These are phyloP conservation scores for Crioceris asparagi DNA, from an alignment of 2,888 invertebrate genomes.

Conservation along the genomic window DNA sequence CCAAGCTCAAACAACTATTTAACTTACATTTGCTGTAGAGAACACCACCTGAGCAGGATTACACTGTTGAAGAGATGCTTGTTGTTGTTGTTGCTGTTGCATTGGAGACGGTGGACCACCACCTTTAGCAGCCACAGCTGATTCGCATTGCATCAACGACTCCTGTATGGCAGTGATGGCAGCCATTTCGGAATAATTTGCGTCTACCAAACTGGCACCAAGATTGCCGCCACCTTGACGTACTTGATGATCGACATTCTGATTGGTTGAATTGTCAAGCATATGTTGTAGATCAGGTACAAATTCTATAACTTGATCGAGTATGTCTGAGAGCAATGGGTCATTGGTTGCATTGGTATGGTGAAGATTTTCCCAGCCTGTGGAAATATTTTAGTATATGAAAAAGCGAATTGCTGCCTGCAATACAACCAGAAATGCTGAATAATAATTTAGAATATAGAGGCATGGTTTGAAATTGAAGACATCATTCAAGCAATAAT, in stretches of 20 bases:
- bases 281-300: conserved; percentile 34
- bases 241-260: too few relatives aligned
- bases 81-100: too few relatives aligned
- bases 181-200: conserved; percentile 56
- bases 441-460: too few relatives aligned
- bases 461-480: too few relatives aligned
- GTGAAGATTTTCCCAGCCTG: too few relatives aligned
- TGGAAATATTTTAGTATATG: too few relatives aligned
- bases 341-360: conserved; percentile 39
- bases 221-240: conserved; percentile 7
- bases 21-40: conserved; percentile 35
- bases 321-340: conserved; percentile 66
- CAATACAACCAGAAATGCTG: too few relatives aligned
- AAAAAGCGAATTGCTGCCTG: too few relatives aligned
- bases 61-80: too few relatives aligned
- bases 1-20: too few relatives aligned
- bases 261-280: conserved; percentile 30
- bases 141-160: conserved; percentile 80
- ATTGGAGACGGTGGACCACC: conserved; percentile 48
- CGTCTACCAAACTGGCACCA: conserved; percentile 10
- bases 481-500: too few relatives aligned
- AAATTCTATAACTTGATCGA: conserved; percentile 46
- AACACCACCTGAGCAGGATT: conserved; percentile 57
- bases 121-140: conserved; percentile 50
- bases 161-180: conserved; percentile 85